A percentile compares a stretch with the other conserved stretches of the same genome.
These are phyloP conservation scores for Nomada fabriciana DNA, from an alignment of 2,888 invertebrate genomes.

Conservation along the genomic window DNA sequence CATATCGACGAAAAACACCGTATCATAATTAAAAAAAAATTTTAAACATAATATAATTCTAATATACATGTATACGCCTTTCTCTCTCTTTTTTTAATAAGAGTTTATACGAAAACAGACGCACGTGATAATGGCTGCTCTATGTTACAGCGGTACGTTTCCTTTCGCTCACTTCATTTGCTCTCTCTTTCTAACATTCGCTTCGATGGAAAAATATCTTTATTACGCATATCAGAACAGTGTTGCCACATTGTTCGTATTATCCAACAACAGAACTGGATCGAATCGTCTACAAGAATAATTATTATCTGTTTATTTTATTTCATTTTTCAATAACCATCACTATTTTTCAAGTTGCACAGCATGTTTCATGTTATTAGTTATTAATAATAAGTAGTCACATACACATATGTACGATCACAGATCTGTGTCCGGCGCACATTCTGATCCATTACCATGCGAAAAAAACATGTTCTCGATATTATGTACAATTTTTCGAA, in stretches of 20 bases:
- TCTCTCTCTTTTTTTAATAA: slow-evolving; percentile 33
- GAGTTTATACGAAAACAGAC: slow-evolving; percentile 48
- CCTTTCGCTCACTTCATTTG: slow-evolving; percentile 45
- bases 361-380: too few species aligned
- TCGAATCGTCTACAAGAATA: slow-evolving; percentile 22
- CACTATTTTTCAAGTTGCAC: not conserved
- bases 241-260: slow-evolving; percentile 54
- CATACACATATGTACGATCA: not conserved
- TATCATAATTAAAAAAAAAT: slow-evolving; percentile 38
- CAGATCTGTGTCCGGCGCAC: not conserved
- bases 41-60: slow-evolving; percentile 31
- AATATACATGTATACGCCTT: slow-evolving; percentile 22
- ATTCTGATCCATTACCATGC: not conserved
- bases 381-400: not conserved
- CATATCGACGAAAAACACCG: slow-evolving; percentile 31
- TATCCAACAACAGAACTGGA: slow-evolving; percentile 44
- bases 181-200: slow-evolving; percentile 42
- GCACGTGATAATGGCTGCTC: slow-evolving; percentile 79
- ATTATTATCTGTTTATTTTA: slow-evolving; percentile 21
- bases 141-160: slow-evolving; percentile 82
- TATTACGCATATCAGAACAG: slow-evolving; percentile 53
- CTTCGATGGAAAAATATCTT: slow-evolving; percentile 56
- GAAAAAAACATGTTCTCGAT: not conserved
- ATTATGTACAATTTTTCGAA: not conserved
- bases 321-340: slow-evolving; percentile 6